Conservation (phyloP, 2,888 invertebrate genomes). For the Sarcophaga subvicina region DNA sequence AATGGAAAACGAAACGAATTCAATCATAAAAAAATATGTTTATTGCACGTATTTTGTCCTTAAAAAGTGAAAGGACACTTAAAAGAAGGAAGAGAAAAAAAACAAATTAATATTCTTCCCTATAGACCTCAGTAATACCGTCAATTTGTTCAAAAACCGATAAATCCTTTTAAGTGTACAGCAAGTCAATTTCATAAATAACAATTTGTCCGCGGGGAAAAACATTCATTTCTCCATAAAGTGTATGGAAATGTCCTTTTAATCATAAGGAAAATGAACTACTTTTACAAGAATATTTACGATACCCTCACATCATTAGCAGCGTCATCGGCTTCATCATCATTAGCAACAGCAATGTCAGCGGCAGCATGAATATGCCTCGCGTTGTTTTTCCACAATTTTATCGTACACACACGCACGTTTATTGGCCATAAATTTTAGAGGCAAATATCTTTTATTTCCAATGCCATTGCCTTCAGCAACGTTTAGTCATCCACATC, state of each 20-base stretch:
- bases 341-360: background rate
- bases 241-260: conserved; percentile 47
- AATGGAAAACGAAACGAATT: too few species aligned
- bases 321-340: background rate
- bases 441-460: background rate
- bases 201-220: background rate
- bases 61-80: too few species aligned
- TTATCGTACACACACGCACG: conserved; percentile 24
- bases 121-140: too few species aligned
- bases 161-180: too few species aligned
- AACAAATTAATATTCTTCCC: too few species aligned
- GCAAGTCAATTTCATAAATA: background rate
- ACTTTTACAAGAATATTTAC: conserved; percentile 43
- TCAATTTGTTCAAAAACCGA: too few species aligned
- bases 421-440: conserved; percentile 52
- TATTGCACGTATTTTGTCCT: too few species aligned
- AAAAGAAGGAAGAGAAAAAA: too few species aligned
- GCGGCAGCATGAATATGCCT: too few species aligned
- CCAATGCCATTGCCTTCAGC: conserved; percentile 13
- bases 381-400: background rate
- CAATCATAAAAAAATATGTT: too few species aligned
- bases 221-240: background rate
- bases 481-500: background rate
- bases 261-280: conserved; percentile 8
- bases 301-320: background rate